These are phyloP conservation scores for Formica exsecta DNA, from an alignment of 1,140 invertebrate genomes.

Conservation along the genomic window DNA sequence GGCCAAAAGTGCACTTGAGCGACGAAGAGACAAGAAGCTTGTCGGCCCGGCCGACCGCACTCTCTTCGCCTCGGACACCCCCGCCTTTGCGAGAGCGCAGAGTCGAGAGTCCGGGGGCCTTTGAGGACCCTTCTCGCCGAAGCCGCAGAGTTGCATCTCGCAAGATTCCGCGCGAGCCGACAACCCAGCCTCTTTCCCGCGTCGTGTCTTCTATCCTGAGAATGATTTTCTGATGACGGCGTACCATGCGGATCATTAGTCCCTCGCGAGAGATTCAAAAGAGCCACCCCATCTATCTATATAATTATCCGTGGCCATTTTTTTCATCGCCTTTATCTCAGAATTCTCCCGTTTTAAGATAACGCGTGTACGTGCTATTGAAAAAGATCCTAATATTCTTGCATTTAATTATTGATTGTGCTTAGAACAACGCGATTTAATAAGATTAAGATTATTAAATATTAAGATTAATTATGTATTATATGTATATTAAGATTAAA, in stretches of 20 bases:
- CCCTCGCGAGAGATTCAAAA: neutral
- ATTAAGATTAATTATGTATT: no score
- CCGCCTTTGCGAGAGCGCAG: slow-evolving; percentile 68
- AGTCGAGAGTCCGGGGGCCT: slow-evolving; percentile 78
- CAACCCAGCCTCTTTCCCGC: slow-evolving; percentile 20
- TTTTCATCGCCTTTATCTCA: neutral
- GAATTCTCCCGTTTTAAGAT: neutral
- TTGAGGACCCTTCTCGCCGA: slow-evolving; percentile 79
- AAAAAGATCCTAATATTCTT: neutral
- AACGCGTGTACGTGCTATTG: neutral
- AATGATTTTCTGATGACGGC: slow-evolving; percentile 82
- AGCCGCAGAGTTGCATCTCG: slow-evolving; percentile 81
- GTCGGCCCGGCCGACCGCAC: slow-evolving; percentile 70
- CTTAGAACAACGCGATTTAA: neutral
- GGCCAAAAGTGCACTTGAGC: slow-evolving; percentile 81
- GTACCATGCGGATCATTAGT: slow-evolving; percentile 74
- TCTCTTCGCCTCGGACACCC: slow-evolving; percentile 70
- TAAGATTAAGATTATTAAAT: no score
- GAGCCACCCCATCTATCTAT: neutral
- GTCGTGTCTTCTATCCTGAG: slow-evolving; percentile 26
- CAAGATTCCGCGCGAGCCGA: slow-evolving; percentile 61
- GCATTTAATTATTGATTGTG: neutral
- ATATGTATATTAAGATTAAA: no score
- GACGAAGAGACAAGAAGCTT: slow-evolving; percentile 78
- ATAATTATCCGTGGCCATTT: neutral